Conservation (phyloP, 2,888 invertebrate species). For the Oconnorella tubifera region DNA sequence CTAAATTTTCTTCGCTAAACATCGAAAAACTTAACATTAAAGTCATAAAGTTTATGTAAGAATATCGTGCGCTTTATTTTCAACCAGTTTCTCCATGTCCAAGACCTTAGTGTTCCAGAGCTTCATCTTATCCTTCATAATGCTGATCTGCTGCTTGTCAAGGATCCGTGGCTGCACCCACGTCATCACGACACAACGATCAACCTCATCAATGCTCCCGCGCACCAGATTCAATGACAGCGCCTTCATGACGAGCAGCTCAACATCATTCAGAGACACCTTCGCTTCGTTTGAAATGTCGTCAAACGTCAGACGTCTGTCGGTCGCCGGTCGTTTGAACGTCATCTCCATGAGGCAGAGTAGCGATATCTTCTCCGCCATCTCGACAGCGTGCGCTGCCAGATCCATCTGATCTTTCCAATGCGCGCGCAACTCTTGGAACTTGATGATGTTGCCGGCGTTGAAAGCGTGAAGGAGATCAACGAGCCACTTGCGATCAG, state of each 20-base stretch:
- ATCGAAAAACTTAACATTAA: no score
- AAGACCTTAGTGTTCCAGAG: conserved; percentile 73
- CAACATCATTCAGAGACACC: conserved; percentile 70
- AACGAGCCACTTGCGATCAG: conserved; percentile 74
- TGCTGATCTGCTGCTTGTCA: conserved; percentile 61
- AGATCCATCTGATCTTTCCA: conserved; percentile 78
- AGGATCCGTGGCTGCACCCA: conserved; percentile 83
- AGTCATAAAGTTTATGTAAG: conserved; percentile 62
- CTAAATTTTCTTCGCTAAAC: no score
- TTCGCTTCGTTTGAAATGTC: conserved; percentile 85
- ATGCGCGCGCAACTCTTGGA: conserved; percentile 63
- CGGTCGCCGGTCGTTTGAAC: conserved; percentile 84
- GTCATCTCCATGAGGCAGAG: conserved; percentile 99
- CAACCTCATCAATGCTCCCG: conserved; percentile 91
- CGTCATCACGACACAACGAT: conserved; percentile 69
- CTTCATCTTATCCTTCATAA: conserved; percentile 69
- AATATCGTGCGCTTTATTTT: conserved; percentile 74
- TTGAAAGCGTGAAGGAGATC: conserved; percentile 67
- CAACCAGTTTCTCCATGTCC: conserved; percentile 70
- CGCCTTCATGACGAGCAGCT: conserved; percentile 95
- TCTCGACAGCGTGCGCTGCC: conserved; percentile 72
- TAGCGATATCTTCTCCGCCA: conserved; percentile 88
- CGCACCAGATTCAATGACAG: conserved; percentile 87
- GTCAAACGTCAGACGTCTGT: conserved; percentile 77
- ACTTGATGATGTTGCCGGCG: conserved; percentile 64